Conservation (phyloP, 2,888 invertebrate species). For the Epirrhoe alternata region DNA sequence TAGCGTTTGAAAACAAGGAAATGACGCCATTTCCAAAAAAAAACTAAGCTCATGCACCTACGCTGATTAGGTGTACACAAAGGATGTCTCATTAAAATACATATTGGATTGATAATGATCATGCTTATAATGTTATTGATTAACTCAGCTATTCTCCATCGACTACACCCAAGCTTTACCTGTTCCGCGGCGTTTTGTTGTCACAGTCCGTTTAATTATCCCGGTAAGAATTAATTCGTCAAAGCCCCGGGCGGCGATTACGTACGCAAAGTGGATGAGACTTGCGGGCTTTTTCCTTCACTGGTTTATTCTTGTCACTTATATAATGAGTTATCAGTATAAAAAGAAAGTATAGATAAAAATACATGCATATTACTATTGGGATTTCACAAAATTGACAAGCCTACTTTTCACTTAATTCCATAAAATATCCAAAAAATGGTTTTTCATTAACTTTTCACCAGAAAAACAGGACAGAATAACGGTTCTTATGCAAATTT, state of each 20-base stretch:
- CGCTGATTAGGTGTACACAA: too few species aligned
- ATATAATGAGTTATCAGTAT: not conserved
- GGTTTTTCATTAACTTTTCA: conserved; percentile 26
- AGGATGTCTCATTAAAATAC: too few species aligned
- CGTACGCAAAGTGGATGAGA: conserved; percentile 58
- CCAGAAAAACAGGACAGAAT: conserved; percentile 19
- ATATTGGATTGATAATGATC: too few species aligned
- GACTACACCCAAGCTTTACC: not conserved
- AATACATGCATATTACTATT: not conserved
- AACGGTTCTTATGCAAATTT: conserved; percentile 40
- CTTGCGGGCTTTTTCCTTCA: not conserved
- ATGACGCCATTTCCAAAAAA: too few species aligned
- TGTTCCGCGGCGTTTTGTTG: conserved; percentile 27
- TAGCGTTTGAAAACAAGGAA: too few species aligned
- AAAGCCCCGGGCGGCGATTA: conserved; percentile 57
- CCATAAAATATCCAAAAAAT: not conserved
- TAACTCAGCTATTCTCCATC: not conserved
- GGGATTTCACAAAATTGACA: not conserved
- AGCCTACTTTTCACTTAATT: not conserved
- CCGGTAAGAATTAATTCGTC: conserved; percentile 63
- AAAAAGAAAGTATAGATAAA: not conserved
- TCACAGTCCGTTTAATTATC: conserved; percentile 56
- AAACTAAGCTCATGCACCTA: too few species aligned
- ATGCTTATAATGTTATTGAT: not conserved
- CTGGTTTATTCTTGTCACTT: not conserved